phyloP scores from a whole-genome alignment of 2,797 vertebrate genomes.

The Propithecus deckenii region DNA sequence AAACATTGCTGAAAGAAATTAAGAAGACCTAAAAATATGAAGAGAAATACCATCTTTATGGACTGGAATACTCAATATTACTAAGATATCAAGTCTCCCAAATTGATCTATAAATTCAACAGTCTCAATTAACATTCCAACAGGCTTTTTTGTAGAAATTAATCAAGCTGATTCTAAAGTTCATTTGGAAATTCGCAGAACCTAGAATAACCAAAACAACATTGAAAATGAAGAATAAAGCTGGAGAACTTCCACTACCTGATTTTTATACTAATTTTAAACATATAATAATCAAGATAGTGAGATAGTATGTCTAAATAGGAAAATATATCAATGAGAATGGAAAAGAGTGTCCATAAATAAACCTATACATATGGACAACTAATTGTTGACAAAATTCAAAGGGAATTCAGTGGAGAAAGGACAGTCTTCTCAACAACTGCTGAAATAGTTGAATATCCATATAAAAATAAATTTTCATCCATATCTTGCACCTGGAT shows the following conservation, averaged over 20 bases:
- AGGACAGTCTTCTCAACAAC: background rate
- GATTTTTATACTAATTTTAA: background rate
- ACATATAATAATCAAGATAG: background rate
- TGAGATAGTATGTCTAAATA: background rate
- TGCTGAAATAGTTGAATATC: background rate
- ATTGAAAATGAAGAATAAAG: background rate
- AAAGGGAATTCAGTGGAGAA: background rate
- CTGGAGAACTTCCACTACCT: background rate
- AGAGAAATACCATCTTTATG: background rate
- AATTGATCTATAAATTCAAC: background rate
- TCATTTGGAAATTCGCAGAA: background rate
- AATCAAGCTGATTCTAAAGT: background rate
- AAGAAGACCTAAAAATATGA: background rate
- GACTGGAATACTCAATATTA: too few species aligned
- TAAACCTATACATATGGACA: background rate
- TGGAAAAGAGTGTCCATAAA: background rate
- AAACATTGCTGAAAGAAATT: background rate
- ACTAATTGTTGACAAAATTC: background rate
- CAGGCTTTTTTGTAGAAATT: background rate
- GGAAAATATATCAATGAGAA: background rate
- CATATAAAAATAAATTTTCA: background rate
- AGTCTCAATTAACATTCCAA: background rate
- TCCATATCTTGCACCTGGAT: background rate
- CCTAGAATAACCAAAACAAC: background rate
- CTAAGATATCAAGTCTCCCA: background rate